A percentile compares a stretch with the other conserved stretches of the same genome.
Evolutionary conservation across 2,888 invertebrate species (phyloP).

Genomic region (Coleophora deauratella): DNA sequence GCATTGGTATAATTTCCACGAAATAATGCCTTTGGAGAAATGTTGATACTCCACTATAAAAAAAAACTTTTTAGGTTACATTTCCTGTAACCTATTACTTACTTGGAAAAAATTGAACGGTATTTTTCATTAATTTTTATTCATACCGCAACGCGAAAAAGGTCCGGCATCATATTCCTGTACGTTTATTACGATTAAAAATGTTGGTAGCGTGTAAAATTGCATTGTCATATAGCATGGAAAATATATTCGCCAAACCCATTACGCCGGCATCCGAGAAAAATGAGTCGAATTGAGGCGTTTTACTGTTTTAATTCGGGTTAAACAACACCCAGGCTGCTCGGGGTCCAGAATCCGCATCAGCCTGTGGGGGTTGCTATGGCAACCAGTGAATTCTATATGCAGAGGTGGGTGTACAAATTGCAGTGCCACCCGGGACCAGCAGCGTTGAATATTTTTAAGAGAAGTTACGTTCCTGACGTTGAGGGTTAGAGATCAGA

Average conservation of each 20-base stretch:
- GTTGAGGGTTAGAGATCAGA: constrained; percentile 7
- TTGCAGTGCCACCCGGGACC: constrained; percentile 38
- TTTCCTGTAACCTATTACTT: too few species aligned
- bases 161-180: background rate
- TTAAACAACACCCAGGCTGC: constrained; percentile 43
- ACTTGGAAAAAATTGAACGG: background rate
- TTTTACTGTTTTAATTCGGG: constrained; percentile 62
- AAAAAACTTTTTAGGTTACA: too few species aligned
- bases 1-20: too few species aligned
- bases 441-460: constrained; percentile 24
- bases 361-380: constrained; percentile 56
- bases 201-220: constrained; percentile 1
- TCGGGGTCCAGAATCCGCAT: constrained; percentile 33
- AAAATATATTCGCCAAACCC: constrained; percentile 36
- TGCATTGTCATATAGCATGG: constrained; percentile 21
- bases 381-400: constrained; percentile 53
- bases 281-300: constrained; percentile 36
- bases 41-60: too few species aligned
- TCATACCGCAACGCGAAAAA: background rate
- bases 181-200: too few species aligned
- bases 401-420: constrained; percentile 45
- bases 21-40: too few species aligned
- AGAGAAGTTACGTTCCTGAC: constrained; percentile 3
- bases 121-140: background rate
- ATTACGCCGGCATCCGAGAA: constrained; percentile 22